Conservation (phyloP, 2,888 invertebrate genomes). For the Mesorhabditis sp. region DNA sequence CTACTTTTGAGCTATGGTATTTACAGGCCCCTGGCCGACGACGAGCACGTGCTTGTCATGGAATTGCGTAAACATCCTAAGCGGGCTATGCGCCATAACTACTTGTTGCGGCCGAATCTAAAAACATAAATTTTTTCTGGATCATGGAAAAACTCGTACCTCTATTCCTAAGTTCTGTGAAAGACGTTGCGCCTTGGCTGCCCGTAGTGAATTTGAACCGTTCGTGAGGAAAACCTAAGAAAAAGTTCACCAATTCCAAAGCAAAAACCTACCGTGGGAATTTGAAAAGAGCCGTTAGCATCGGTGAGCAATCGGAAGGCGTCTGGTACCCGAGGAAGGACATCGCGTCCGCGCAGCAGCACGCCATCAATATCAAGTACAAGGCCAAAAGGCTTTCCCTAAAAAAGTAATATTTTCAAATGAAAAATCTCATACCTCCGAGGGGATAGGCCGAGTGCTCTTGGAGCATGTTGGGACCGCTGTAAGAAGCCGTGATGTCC, state of each 20-base stretch:
- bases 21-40: conserved; percentile 66
- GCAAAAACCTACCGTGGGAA: conserved; percentile 62
- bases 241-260: background rate
- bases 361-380: conserved; percentile 72
- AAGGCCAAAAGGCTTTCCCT: conserved; percentile 64
- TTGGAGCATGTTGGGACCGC: background rate
- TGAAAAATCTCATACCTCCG: background rate
- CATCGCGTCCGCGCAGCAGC: conserved; percentile 66
- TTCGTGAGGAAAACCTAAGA: conserved; percentile 66
- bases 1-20: conserved; percentile 63
- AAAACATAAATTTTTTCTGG: conserved; percentile 14
- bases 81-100: conserved; percentile 69
- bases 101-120: conserved; percentile 67
- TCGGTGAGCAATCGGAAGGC: conserved; percentile 66
- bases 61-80: conserved; percentile 67
- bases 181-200: conserved; percentile 66
- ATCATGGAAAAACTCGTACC: conserved; percentile 57
- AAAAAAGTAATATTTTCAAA: background rate
- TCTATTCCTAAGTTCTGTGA: conserved; percentile 66
- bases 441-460: background rate
- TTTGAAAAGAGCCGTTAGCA: conserved; percentile 64
- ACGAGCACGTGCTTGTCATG: conserved; percentile 68
- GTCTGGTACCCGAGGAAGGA: conserved; percentile 67
- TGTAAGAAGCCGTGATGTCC: too few relatives aligned
- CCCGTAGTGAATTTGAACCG: conserved; percentile 67